A percentile compares a stretch with the other conserved stretches of the same genome.
phyloP scores from a whole-genome alignment of 2,113 vertebrate genomes.

The Todiramphus chloris region DNA sequence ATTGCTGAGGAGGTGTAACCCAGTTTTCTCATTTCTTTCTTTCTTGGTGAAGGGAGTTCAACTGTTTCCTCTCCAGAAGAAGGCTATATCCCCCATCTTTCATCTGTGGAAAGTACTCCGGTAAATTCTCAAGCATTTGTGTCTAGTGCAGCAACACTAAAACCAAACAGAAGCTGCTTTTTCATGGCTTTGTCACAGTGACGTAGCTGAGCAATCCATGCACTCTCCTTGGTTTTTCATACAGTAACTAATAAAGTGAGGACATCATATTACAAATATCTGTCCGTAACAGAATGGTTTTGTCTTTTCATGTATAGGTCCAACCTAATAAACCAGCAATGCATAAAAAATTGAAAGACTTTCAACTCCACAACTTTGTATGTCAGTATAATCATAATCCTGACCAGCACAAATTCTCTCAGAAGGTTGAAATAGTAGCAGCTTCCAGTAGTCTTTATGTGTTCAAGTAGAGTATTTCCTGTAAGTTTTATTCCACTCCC shows the following conservation, averaged over 20 bases:
- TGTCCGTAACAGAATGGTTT: background rate
- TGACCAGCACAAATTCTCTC: background rate
- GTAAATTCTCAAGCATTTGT: too few species aligned
- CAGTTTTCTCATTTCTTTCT: background rate
- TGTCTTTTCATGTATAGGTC: background rate
- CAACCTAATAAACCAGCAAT: background rate
- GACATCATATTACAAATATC: background rate
- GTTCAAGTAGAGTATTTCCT: background rate
- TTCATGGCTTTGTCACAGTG: background rate
- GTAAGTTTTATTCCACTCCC: background rate
- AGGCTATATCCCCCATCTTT: background rate
- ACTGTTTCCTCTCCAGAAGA: background rate
- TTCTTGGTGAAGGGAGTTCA: background rate
- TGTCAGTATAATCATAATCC: fast-evolving
- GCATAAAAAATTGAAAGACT: background rate
- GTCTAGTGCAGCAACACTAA: fast-evolving
- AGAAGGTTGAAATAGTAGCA: background rate
- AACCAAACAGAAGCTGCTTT: background rate
- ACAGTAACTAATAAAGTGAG: background rate
- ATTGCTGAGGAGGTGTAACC: fast-evolving
- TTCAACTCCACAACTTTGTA: background rate
- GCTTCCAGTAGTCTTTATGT: background rate
- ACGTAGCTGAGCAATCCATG: background rate
- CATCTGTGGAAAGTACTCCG: background rate
- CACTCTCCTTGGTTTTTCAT: background rate